Conservation (phyloP, 2,888 invertebrate genomes). For the Drosophila rubida region DNA sequence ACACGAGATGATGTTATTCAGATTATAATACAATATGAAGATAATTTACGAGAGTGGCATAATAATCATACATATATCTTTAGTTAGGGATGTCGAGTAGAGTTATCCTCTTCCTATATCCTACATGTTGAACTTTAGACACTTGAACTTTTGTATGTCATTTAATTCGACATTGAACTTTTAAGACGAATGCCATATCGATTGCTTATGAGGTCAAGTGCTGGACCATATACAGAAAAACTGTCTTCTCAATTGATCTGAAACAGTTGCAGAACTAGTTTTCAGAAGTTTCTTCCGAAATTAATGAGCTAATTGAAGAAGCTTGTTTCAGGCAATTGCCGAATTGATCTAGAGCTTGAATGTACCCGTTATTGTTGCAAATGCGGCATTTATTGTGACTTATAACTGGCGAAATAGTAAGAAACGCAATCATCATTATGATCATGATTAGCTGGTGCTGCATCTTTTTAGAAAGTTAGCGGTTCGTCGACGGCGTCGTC, state of each 20-base stretch:
- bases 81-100: no score
- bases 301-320: neutral
- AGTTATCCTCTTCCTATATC: no score
- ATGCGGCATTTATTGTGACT: neutral
- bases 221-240: neutral
- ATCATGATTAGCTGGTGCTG: conserved; percentile 63
- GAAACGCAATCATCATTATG: conserved; percentile 57
- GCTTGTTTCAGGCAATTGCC: neutral
- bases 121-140: neutral
- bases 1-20: no score
- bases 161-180: neutral
- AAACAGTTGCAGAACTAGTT: neutral
- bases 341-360: neutral
- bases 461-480: conserved; percentile 77
- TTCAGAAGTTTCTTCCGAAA: no score
- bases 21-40: no score
- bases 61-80: no score
- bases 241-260: neutral
- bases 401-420: conserved; percentile 15
- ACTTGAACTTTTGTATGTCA: neutral
- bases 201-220: neutral
- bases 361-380: conserved; percentile 17
- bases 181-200: neutral
- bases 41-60: no score
- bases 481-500: conserved; percentile 52